These are phyloP conservation scores for Acanthosepion lycidas DNA, from an alignment of 2,888 invertebrate species.

Conservation along the genomic window DNA sequence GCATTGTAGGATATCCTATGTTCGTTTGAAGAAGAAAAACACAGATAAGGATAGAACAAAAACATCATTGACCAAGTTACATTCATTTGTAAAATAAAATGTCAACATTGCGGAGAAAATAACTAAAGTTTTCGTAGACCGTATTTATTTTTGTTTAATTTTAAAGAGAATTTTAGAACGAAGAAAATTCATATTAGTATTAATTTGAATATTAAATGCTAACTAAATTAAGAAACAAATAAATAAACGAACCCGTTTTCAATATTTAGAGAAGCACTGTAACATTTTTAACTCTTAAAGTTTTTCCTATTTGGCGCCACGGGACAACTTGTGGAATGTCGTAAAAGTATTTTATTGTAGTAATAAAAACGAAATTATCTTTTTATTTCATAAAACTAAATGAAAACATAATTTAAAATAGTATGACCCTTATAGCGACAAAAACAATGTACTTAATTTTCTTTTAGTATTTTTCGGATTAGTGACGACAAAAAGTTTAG, in stretches of 20 bases:
- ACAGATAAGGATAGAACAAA: too few relatives aligned
- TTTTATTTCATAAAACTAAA: neutral
- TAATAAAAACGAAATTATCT: neutral
- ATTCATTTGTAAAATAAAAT: too few relatives aligned
- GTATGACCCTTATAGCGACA: neutral
- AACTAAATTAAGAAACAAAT: too few relatives aligned
- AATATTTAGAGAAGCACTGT: neutral
- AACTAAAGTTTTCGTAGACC: too few relatives aligned
- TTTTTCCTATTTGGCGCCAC: constrained; percentile 11
- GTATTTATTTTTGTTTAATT: too few relatives aligned
- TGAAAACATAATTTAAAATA: neutral
- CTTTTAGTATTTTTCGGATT: neutral
- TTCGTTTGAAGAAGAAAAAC: too few relatives aligned
- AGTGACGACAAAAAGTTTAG: neutral
- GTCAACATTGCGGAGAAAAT: too few relatives aligned
- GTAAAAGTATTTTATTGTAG: neutral
- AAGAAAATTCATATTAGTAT: too few relatives aligned
- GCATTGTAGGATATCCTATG: too few relatives aligned
- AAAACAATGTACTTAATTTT: neutral
- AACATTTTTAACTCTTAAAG: neutral
- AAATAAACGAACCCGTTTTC: neutral
- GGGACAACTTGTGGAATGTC: neutral
- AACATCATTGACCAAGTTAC: too few relatives aligned
- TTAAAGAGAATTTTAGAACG: too few relatives aligned
- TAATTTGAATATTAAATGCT: too few relatives aligned